Evolutionary conservation across 2,888 invertebrate species (phyloP).

Genomic region (Eutolmus rufibarbis): DNA sequence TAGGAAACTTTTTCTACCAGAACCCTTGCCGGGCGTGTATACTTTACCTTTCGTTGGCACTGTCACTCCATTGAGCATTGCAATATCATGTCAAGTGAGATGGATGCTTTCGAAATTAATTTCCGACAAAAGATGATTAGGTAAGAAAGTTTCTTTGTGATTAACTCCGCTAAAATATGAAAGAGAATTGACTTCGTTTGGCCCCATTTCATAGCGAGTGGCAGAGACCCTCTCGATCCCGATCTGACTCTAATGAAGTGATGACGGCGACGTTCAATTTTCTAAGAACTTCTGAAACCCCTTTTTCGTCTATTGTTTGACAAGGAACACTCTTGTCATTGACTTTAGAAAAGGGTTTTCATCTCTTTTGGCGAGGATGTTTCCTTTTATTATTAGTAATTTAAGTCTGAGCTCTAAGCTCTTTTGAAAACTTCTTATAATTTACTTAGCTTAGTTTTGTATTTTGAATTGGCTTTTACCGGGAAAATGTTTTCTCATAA

Average conservation of each 20-base stretch:
- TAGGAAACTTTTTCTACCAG: background rate
- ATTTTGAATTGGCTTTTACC: background rate
- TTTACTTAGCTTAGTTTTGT: background rate
- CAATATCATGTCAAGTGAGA: background rate
- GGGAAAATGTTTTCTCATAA: background rate
- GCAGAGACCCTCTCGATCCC: background rate
- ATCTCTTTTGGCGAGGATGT: background rate
- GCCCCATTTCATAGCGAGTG: background rate
- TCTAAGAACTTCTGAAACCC: background rate
- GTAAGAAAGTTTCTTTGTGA: background rate
- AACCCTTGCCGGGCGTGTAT: background rate
- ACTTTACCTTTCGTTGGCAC: background rate
- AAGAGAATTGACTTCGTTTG: background rate
- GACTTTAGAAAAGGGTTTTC: background rate
- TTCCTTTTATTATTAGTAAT: background rate
- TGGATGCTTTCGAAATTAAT: background rate
- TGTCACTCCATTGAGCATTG: background rate
- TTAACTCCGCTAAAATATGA: background rate
- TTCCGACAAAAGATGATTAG: constrained; percentile 1
- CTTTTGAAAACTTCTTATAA: background rate
- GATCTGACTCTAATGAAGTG: background rate
- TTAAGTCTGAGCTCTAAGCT: background rate
- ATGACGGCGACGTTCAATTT: background rate
- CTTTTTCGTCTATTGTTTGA: background rate
- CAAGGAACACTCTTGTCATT: background rate